Evolutionary conservation across 1,140 invertebrate species (phyloP), one percentile per base, ranked within the genome.

Genomic region (Andricus grossulariae): DNA sequence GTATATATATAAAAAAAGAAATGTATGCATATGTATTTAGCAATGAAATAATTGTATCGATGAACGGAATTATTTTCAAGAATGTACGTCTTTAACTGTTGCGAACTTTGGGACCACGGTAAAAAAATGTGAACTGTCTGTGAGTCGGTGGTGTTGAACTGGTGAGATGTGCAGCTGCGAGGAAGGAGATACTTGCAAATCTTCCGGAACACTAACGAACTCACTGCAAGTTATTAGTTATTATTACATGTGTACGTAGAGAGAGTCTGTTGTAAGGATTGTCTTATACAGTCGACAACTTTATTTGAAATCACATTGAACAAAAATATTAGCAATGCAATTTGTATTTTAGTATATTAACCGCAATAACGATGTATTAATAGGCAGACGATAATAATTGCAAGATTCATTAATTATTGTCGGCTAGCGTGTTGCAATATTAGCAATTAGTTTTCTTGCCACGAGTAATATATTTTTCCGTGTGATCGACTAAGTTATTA

Each of bases 391-490:
- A 66, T 66, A 21, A 66, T 66, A 66, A 66, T 45, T 66, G 32
- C 25, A 39, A 66, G 60, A 66, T 45, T 16, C 25, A 66, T 39
- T 60, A 39, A 60, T 15, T 39, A 32, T 66, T 39, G 60, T 66
- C 39, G 32, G n/a, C 39, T 66, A 66, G 60, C 32, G 21, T n/a
- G 60, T 66, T 66, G 6, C 32, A 39, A 66, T 66, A 66, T 39
- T 66, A 66, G 60, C 13, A 45, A 66, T 66, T 66, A 66, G 60
- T 66, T 66, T 66, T 45, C 25, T 66, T 16, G 15, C 25, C 60
- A 66, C 32, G 60, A 66, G 25, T 66, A 66, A 66, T 66, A 66
- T 66, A 66, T 66, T 60, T 60, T 66, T 66, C 60, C 32, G 13
- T 66, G 13, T 39, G 60, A 15, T 60, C 21, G 15, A 57, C 21